phyloP scores from a whole-genome alignment of 2,888 invertebrate species.

The Dicycla oo region DNA sequence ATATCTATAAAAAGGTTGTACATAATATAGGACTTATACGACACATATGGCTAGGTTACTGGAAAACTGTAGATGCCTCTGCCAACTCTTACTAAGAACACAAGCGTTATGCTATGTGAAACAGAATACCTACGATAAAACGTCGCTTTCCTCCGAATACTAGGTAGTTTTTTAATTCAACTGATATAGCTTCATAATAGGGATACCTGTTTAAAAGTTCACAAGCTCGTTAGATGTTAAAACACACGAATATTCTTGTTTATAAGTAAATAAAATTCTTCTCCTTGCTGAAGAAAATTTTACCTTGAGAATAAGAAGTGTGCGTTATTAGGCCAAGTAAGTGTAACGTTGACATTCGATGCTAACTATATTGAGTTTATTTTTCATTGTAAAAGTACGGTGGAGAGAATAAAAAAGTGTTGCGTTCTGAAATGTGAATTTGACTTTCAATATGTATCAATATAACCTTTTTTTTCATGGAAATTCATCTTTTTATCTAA shows the following conservation, averaged over 20 bases:
- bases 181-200: slow-evolving; percentile 34
- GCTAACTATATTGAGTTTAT: neutral
- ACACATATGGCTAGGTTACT: neutral
- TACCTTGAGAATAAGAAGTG: slow-evolving; percentile 35
- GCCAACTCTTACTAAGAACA: neutral
- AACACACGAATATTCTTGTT: slow-evolving; percentile 42
- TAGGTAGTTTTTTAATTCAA: slow-evolving; percentile 14
- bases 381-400: neutral
- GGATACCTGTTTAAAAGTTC: slow-evolving; percentile 39
- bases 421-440: neutral
- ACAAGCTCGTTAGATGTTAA: slow-evolving; percentile 50
- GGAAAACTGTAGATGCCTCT: no score
- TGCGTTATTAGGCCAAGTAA: slow-evolving; percentile 37
- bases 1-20: no score
- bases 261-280: slow-evolving; percentile 29
- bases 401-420: neutral
- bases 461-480: neutral
- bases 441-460: neutral
- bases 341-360: slow-evolving; percentile 13
- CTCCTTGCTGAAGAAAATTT: slow-evolving; percentile 7
- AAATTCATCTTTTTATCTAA: neutral
- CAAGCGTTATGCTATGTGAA: neutral
- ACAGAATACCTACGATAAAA: slow-evolving; percentile 4
- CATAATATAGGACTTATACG: neutral
- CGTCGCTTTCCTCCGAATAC: neutral